These are phyloP conservation scores for Chymomyza costata DNA, from an alignment of 1,140 invertebrate genomes.

Conservation along the genomic window DNA sequence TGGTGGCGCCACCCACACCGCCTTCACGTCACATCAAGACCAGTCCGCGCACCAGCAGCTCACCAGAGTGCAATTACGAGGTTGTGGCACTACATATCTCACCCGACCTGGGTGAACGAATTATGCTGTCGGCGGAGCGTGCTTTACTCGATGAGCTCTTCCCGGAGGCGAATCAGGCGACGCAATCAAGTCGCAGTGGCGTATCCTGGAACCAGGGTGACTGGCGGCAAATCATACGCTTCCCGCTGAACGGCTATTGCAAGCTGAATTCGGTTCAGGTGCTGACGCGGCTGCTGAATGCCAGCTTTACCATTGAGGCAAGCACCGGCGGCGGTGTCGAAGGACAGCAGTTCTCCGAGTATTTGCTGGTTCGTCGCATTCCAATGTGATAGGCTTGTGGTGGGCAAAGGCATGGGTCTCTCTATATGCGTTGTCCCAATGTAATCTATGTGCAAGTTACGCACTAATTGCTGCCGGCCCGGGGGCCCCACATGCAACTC, in stretches of 20 bases:
- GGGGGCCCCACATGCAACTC: too few species aligned
- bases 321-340: slow-evolving; percentile 93
- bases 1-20: slow-evolving; percentile 67
- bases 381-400: slow-evolving; percentile 72
- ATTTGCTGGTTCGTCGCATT: slow-evolving; percentile 86
- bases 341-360: slow-evolving; percentile 94
- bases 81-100: slow-evolving; percentile 92
- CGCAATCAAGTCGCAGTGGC: slow-evolving; percentile 87
- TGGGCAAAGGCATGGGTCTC: slow-evolving; percentile 3
- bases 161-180: slow-evolving; percentile 89
- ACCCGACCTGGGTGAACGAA: slow-evolving; percentile 90
- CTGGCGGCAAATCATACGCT: slow-evolving; percentile 89
- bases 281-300: slow-evolving; percentile 90
- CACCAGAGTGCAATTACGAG: slow-evolving; percentile 80
- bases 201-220: slow-evolving; percentile 91
- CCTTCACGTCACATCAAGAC: slow-evolving; percentile 60
- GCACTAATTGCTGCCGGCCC: slow-evolving; percentile 34
- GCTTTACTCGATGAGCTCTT: slow-evolving; percentile 89
- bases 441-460: slow-evolving; percentile 37
- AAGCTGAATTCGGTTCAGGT: slow-evolving; percentile 94
- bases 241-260: slow-evolving; percentile 94
- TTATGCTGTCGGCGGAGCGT: slow-evolving; percentile 89
- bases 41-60: slow-evolving; percentile 61
- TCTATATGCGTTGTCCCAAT: slow-evolving; percentile 17
- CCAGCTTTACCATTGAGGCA: slow-evolving; percentile 87